Evolutionary conservation across 2,797 vertebrate species (phyloP).

Genomic region (Cryptoprocta ferox): DNA sequence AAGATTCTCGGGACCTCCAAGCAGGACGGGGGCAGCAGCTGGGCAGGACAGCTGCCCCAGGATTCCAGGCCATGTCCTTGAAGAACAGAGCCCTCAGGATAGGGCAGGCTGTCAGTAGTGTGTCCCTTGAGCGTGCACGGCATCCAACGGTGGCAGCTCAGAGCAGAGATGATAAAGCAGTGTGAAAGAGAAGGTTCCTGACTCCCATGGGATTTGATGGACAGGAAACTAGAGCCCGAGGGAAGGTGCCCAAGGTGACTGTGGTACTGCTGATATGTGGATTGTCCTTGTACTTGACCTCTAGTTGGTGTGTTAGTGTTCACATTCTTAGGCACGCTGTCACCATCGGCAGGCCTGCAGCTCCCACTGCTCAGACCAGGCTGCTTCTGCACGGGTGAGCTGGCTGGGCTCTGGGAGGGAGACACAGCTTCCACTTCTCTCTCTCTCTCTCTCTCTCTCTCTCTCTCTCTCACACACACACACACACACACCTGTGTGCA

Average conservation of each 20-base stretch:
- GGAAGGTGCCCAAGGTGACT: constrained; percentile 37
- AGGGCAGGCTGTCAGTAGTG: neutral
- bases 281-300: neutral
- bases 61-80: neutral
- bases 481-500: fast-evolving
- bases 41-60: neutral
- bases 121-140: neutral
- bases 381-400: neutral
- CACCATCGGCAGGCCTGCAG: neutral
- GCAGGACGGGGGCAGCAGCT: neutral
- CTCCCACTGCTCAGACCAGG: neutral
- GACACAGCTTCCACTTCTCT: neutral
- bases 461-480: neutral
- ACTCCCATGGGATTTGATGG: neutral
- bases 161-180: constrained; percentile 18
- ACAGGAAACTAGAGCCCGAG: constrained; percentile 21
- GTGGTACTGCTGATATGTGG: neutral
- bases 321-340: neutral
- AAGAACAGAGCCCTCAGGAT: neutral
- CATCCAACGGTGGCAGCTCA: neutral
- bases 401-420: neutral
- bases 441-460: too few species aligned
- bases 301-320: neutral
- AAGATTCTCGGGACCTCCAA: neutral
- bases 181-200: constrained; percentile 1